Base-by-base conservation (phyloP, 2,797 vertebrate species). In the Phyllotis vaccarum region DNA sequence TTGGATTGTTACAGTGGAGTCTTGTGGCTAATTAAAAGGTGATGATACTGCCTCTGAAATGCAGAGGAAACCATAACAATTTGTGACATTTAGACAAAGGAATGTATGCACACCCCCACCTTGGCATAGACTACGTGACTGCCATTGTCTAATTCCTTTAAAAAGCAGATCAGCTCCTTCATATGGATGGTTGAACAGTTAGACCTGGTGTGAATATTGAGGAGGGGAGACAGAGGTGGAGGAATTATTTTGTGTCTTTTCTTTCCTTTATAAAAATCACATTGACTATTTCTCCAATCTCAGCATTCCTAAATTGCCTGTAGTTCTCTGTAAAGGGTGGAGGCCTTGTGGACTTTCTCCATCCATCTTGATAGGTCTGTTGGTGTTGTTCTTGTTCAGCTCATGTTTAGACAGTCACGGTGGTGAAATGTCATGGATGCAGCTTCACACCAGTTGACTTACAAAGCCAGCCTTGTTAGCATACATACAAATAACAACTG, bases 21-120 rank as follows among this genome's bases (percentile, higher is more conserved):
- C 93, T 79, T 93, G 82, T 75, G 76, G 90, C 96, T 94, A 96
- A 96, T 96, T 95, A 97, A 93, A 97, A 85, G 95, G 22, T 34
- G 90, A 93, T 96, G 80, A 96, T 5, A 22, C 70, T 85, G 92
- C 68, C 58, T 46, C 68, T 1, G 72, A 95, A 92, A 58, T 52
- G 40, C 52, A 70, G 90, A 95, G 94, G 70, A 87, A 87, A 75
- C 90, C 66, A 0, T 75, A 91, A 90, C 83, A 75, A 96, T 96
- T 86, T 93, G 90, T 97, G 97, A 86, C 92, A 91, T 96, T 94
- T 94, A 89, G 89, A 96, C 94, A 92, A 96, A 94, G 79, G 60
- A 29, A 34, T 66, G 76, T 62, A 21, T 3, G 85, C 52, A 64
- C 11, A 49, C 40, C n/a, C 76, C 64, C 34, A 27, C 83, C 85